phyloP scores from a whole-genome alignment of 2,113 vertebrate genomes.

The Pelecanus crispus region DNA sequence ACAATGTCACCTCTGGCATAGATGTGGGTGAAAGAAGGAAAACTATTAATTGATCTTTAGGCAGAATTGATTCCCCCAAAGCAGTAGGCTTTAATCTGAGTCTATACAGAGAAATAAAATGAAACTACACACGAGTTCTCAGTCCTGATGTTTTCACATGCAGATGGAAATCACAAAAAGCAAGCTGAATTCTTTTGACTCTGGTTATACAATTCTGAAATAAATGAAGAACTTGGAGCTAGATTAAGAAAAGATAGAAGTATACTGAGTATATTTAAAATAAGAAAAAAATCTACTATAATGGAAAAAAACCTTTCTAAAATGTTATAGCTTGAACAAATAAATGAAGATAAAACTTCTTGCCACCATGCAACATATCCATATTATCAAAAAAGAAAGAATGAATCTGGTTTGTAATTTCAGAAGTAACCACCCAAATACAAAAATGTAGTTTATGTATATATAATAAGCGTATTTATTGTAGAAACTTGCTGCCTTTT shows the following conservation, averaged over 20 bases:
- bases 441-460: not conserved
- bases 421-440: not conserved
- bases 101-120: not conserved
- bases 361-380: not conserved
- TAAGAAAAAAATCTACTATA: not conserved
- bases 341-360: not conserved
- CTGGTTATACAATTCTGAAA: not conserved
- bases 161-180: not conserved
- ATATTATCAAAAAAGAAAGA: not conserved
- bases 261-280: not conserved
- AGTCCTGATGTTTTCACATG: not conserved
- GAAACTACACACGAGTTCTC: not conserved
- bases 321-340: not conserved
- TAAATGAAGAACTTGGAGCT: not conserved
- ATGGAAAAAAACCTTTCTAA: not conserved
- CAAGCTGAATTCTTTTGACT: not conserved
- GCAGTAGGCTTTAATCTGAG: not conserved
- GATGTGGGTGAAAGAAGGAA: not conserved
- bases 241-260: not conserved
- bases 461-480: not conserved
- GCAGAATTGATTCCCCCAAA: not conserved
- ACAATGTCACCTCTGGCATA: slow-evolving; percentile 30
- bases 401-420: not conserved
- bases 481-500: not conserved
- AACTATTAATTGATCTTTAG: slow-evolving; percentile 42